These are phyloP conservation scores for Arion vulgaris DNA, from an alignment of 1,140 invertebrate species.

Conservation along the genomic window DNA sequence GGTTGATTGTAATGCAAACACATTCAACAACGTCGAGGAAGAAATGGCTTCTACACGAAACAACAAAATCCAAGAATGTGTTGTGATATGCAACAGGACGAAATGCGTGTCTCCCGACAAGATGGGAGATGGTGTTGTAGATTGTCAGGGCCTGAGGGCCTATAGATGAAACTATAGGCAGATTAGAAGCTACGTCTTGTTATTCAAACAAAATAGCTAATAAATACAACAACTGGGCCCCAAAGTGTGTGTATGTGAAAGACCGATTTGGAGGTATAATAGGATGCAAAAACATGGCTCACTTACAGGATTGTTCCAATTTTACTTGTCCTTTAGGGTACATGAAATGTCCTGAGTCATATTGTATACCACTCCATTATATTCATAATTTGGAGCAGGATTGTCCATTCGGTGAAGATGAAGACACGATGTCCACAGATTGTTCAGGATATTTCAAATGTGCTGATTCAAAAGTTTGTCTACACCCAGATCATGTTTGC, in stretches of 20 bases:
- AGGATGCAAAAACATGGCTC: slow-evolving; percentile 11
- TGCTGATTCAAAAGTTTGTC: not conserved
- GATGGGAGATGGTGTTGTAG: not conserved
- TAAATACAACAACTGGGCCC: slow-evolving; percentile 27
- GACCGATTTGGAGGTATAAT: not conserved
- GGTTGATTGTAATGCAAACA: slow-evolving; percentile 5
- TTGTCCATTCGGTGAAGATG: slow-evolving; percentile 21
- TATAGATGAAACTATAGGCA: slow-evolving; percentile 11
- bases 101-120: not conserved
- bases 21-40: not conserved
- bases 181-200: not conserved
- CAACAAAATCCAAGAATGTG: not conserved
- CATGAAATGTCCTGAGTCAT: slow-evolving; percentile 4
- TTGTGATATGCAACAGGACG: slow-evolving; percentile 13
- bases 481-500: too few relatives aligned
- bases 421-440: not conserved
- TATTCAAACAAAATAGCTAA: not conserved
- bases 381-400: not conserved
- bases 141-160: slow-evolving; percentile 24
- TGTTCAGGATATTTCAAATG: slow-evolving; percentile 3
- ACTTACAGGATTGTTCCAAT: not conserved
- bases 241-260: slow-evolving; percentile 18
- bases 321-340: not conserved
- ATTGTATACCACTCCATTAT: slow-evolving; percentile 11
- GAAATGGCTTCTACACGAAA: not conserved